Base-by-base conservation (phyloP, 2,113 vertebrate species). In the Triplophysa tibetana region DNA sequence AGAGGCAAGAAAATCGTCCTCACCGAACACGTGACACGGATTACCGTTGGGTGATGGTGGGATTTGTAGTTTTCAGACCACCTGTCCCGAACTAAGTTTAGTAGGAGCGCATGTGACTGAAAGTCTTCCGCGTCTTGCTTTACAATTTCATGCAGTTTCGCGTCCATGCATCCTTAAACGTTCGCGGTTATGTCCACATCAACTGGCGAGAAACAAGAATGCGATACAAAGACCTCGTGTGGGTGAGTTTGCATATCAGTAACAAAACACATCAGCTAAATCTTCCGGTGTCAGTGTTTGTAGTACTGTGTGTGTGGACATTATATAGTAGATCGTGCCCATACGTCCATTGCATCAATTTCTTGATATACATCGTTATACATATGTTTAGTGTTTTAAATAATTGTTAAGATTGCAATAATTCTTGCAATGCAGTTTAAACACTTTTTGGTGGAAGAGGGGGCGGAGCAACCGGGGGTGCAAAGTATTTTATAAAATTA, bases 51-150 rank as follows among this genome's bases (percentile, higher is more conserved):
- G 33, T 5, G 33, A 45, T 56, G 13, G 26, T 56, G 78, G 78
- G 26, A 45, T 11, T 80, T 80, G 78, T 74, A 74, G 78, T 80
- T 73, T 4, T 12, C 38, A 58, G 58, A 80, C 50, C 24, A 61
- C 23, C 14, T 48, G 4, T 29, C 29, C 29, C 0, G 7, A 33
- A 45, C 14, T 75, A 74, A 75, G 77, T 54, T 70, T 29, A 4
- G 8, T 29, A 43, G 62, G 66, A 67, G 23, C 62, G 62, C 70
- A 41, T 58, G 61, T 48, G 16, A 50, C n/a, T 63, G 73, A 29
- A 23, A 62, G 58, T n/a, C 58, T 23, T 75, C 17, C 48, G 73
- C 23, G n/a, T 26, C 16, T 8, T 24, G 24, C 23, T 21, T n/a
- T 33, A 74, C 1, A 48, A 13, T 45, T 29, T 29, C 21, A 11